Base-by-base conservation (phyloP, 2,113 vertebrate species). In the Polyodon spathula region DNA sequence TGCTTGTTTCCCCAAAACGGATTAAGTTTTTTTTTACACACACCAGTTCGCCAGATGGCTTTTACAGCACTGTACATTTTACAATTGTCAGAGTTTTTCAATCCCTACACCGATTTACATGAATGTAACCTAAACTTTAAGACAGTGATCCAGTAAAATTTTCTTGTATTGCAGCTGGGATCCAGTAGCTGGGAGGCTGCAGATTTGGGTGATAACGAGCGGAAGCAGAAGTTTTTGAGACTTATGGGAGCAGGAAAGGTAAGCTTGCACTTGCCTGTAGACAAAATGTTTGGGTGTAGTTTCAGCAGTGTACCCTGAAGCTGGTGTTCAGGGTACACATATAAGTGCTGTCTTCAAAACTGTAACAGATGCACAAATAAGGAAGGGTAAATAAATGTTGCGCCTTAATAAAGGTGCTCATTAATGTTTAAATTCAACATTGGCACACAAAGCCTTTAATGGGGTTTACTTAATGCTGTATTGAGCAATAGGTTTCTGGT, bases 121-220 rank as follows among this genome's bases (percentile, higher is more conserved):
- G 27, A 27, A 27, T 27, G 27, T 27, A 27, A 27, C 27, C 27
- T 2, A 27, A 27, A 27, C 27, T 8, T 14, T 46, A 46, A 14
- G 14, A 46, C 44, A 14, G 5, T 27, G 27, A 27, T 27, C 27
- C 27, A 27, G 27, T 27, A 27, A 27, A 27, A 27, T 54, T 54
- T 16, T 55, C 68, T 66, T 62, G 1, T 63, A n/a, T 76, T 79
- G 41, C 63, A 85, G 86, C 72, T 72, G 69, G 95, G 86, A 43
- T 80, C 87, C 40, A 86, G 88, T 58, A 91, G 88, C 69, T 97
- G 95, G 94, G 84, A 84, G 39, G 66, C 86, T 43, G 95, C 91
- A 40, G 95, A 97, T 61, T 78, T 98, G 27, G 94, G 95, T 62
- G 85, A 80, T 9, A 43, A 75, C 12, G 84, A 84, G 58, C 73